Conservation (phyloP, 2,888 invertebrate genomes). For the Busseola fusca region DNA sequence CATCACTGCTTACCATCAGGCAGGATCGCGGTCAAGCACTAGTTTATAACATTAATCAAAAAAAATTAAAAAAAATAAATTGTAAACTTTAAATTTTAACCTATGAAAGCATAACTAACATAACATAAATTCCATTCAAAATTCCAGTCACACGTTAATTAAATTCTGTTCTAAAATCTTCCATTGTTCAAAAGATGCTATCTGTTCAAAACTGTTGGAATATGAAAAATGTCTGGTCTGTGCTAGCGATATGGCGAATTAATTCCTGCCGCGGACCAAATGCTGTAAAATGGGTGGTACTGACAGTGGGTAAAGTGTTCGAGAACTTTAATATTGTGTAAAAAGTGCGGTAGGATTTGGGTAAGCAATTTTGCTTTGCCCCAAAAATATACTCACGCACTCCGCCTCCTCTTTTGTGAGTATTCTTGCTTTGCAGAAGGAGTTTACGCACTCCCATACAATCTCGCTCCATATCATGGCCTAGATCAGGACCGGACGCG, state of each 20-base stretch:
- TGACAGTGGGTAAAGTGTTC: conserved; percentile 11
- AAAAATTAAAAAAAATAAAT: no score
- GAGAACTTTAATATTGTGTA: neutral
- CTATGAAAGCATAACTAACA: neutral
- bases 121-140: conserved; percentile 17
- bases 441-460: no score
- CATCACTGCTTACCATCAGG: no score
- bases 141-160: conserved; percentile 39
- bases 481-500: no score
- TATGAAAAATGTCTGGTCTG: conserved; percentile 41
- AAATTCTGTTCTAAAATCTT: conserved; percentile 42
- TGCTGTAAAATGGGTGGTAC: conserved; percentile 32
- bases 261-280: conserved; percentile 35
- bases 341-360: no score
- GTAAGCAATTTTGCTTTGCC: no score
- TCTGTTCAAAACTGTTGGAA: conserved; percentile 21
- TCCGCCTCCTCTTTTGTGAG: no score
- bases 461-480: no score
- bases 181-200: conserved; percentile 43
- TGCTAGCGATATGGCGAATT: conserved; percentile 46
- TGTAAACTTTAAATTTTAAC: neutral
- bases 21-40: no score
- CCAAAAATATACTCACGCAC: no score
- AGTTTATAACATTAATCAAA: no score
- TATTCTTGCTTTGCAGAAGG: no score